Percentiles rank a stretch among this genome's conserved stretches.
Conservation (phyloP, 2,797 vertebrate species). For the Pantherophis alleghaniensis region DNA sequence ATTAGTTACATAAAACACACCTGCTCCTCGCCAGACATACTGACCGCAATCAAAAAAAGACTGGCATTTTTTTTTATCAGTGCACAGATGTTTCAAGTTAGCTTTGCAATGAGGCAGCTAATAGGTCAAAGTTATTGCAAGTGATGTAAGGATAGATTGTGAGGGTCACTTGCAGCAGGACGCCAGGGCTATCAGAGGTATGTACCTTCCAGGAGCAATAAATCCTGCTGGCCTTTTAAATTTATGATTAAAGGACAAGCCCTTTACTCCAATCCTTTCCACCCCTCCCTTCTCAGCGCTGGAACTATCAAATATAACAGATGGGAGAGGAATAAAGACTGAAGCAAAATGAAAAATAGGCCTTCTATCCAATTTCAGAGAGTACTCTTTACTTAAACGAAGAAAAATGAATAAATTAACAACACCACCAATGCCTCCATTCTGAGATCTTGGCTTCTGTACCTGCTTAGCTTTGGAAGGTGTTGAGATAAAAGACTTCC, state of each 20-base stretch:
- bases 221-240: constrained; percentile 10
- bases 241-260: constrained; percentile 20
- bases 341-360: constrained; percentile 32
- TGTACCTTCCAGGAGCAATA: constrained; percentile 30
- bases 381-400: not conserved
- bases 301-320: constrained; percentile 13
- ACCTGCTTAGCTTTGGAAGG: not conserved
- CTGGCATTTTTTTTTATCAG: constrained; percentile 25
- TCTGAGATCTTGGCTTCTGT: constrained; percentile 12
- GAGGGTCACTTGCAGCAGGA: constrained; percentile 25
- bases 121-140: constrained; percentile 52
- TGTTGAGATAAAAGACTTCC: not conserved
- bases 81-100: constrained; percentile 45
- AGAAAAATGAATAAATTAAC: not conserved
- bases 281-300: constrained; percentile 4
- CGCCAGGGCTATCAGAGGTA: constrained; percentile 5
- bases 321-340: constrained; percentile 34
- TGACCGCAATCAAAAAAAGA: constrained; percentile 21
- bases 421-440: constrained; percentile 8
- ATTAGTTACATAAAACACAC: constrained; percentile 21
- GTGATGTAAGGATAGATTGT: constrained; percentile 42
- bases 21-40: not conserved
- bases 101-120: constrained; percentile 20
- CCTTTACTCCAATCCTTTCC: constrained; percentile 4
- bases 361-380: constrained; percentile 27